A percentile compares a stretch with the other conserved stretches of the same genome.
phyloP scores from a whole-genome alignment of 92 coral and sea anemone species.

The Scolanthus callimorphus region DNA sequence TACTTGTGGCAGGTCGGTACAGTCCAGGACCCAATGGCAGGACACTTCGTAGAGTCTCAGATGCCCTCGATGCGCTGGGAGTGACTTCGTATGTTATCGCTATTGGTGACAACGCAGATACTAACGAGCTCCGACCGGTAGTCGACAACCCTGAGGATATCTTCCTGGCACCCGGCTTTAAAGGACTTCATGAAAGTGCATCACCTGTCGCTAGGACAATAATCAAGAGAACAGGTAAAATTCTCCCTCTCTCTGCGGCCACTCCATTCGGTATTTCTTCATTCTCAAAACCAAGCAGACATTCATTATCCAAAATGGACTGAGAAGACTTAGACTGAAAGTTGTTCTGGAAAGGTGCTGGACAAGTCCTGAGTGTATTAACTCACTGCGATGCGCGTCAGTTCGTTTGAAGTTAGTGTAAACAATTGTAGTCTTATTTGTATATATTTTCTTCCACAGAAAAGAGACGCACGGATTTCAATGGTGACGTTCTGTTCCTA shows the following conservation, averaged over 20 bases:
- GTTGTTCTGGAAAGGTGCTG: too few relatives aligned
- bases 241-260: too few relatives aligned
- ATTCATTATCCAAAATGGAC: too few relatives aligned
- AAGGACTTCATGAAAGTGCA: constrained; percentile 22
- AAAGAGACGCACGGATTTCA: constrained; percentile 12
- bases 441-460: constrained; percentile 4
- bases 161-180: constrained; percentile 31
- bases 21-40: constrained; percentile 37
- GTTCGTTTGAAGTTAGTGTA: constrained; percentile 3
- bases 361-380: constrained; percentile 1
- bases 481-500: constrained; percentile 57
- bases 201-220: constrained; percentile 35
- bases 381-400: not conserved
- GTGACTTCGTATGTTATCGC: constrained; percentile 54
- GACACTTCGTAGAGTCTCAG: constrained; percentile 40
- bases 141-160: constrained; percentile 50
- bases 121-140: constrained; percentile 36
- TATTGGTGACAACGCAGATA: constrained; percentile 51
- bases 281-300: too few relatives aligned
- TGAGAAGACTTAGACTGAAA: not conserved
- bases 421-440: not conserved
- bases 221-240: constrained; percentile 55
- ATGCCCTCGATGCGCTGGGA: constrained; percentile 56
- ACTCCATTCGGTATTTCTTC: too few relatives aligned
- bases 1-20: constrained; percentile 60